Conservation (phyloP, 2,888 invertebrate genomes). For the Parelbella ahira region DNA sequence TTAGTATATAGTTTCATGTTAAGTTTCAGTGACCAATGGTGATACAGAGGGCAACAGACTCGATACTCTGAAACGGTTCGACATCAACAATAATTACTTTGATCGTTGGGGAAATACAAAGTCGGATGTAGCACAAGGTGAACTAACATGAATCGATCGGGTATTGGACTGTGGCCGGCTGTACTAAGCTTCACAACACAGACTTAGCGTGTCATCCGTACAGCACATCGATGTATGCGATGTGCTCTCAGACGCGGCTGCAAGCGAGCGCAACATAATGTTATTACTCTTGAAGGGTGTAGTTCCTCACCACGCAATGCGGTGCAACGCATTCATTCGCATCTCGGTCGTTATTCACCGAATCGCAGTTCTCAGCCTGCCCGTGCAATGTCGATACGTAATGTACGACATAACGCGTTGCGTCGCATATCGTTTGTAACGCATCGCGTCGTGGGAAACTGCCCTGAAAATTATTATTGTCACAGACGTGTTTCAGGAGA, state of each 20-base stretch:
- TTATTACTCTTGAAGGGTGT: constrained; percentile 31
- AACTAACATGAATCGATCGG: no score
- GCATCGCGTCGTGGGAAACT: constrained; percentile 41
- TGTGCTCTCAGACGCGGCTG: constrained; percentile 13
- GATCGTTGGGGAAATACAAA: no score
- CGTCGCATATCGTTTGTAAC: constrained; percentile 39
- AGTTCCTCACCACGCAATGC: constrained; percentile 39
- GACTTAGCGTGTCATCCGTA: constrained; percentile 23
- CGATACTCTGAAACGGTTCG: constrained; percentile 1
- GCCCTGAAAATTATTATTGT: constrained; percentile 38
- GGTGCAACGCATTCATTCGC: constrained; percentile 34
- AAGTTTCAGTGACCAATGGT: constrained; percentile 8
- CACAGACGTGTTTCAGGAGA: constrained; percentile 21
- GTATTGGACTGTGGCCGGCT: constrained; percentile 25
- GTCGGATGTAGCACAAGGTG: no score
- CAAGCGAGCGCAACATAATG: constrained; percentile 37
- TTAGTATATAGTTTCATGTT: constrained; percentile 21
- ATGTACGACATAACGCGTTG: constrained; percentile 38
- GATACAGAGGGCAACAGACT: constrained; percentile 24
- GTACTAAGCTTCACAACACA: constrained; percentile 25
- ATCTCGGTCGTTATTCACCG: constrained; percentile 31
- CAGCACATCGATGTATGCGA: constrained; percentile 5
- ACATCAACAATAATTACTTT: no score
- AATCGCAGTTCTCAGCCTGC: constrained; percentile 34
- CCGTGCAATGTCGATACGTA: constrained; percentile 38